Base-by-base conservation (phyloP, 2,113 vertebrate species). In the Raja brachyura region DNA sequence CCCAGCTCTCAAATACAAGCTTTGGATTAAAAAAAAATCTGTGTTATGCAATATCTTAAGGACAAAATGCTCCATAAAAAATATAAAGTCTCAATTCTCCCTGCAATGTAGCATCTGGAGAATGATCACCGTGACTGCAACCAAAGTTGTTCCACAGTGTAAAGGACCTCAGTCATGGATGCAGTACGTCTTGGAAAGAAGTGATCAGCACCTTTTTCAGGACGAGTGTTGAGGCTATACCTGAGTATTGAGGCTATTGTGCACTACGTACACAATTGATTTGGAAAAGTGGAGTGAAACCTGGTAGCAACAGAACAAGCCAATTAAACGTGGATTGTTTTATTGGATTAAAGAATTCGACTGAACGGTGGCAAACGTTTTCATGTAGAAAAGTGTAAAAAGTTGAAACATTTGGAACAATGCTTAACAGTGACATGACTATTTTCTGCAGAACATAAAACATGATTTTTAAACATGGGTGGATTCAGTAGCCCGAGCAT, bases 311-410 rank as follows among this genome's bases (percentile, higher is more conserved):
- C 16, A 20, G 78, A 79, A 79, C 39, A 81, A 8, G 5, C 78
- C 54, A 48, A 48, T 81, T 1, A 81, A 54, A 48, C 18, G 22
- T 16, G 4, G 33, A 54, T 48, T 1, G 78, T 11, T 54, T 81
- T 9, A 7, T 20, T 1, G 54, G 78, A 48, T 79, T 81, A 48
- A 39, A 18, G 76, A 81, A 14, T 74, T 25, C 20, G 48, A 14
- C 31, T 78, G 13, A 78, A 5, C n/a, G 16, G 76, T 83, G 79
- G 48, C 1, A 2, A 16, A 56, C 8, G 20, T 83, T 3, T 83
- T 83, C 48, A 22, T 83, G 79, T 83, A 48, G 79, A 83, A 78
- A 83, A 56, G 39, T 83, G 79, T 20, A 83, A 48, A 48, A 83
- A 54, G 20, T 56, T 9, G 9, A 4, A 10, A 56, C 20, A 25